phyloP scores from a whole-genome alignment of 2,888 invertebrate species.

The Diaprepes abbreviatus region DNA sequence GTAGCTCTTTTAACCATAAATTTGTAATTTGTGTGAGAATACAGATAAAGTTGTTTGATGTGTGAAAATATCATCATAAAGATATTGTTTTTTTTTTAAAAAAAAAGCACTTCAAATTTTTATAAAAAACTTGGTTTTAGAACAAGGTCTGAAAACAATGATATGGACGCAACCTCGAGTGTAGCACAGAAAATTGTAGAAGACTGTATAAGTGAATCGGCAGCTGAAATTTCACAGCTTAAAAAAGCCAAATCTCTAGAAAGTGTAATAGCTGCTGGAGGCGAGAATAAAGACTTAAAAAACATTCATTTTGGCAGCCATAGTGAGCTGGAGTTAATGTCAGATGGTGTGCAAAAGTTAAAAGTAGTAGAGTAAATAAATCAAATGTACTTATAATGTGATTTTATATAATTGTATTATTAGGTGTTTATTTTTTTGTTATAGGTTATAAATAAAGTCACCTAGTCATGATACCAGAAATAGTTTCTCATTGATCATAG shows the following conservation, averaged over 20 bases:
- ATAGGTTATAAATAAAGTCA: conserved; percentile 34
- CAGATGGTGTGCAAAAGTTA: conserved; percentile 74
- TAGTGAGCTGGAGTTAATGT: conserved; percentile 75
- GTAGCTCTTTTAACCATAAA: too few relatives aligned
- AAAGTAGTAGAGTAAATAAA: conserved; percentile 71
- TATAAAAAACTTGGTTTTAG: conserved; percentile 58
- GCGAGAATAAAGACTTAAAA: conserved; percentile 55
- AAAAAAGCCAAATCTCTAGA: conserved; percentile 76
- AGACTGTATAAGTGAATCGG: conserved; percentile 57
- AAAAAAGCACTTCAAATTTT: too few relatives aligned
- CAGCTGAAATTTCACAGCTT: conserved; percentile 63
- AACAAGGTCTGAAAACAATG: conserved; percentile 74
- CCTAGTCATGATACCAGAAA: conserved; percentile 2
- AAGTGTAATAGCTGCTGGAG: conserved; percentile 70
- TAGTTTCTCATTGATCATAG: too few relatives aligned
- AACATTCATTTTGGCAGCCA: conserved; percentile 51
- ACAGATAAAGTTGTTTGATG: too few relatives aligned
- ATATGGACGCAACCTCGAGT: conserved; percentile 54
- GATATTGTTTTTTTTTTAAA: too few relatives aligned
- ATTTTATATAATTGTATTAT: conserved; percentile 32
- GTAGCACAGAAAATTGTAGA: conserved; percentile 60
- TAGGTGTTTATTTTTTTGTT: conserved; percentile 31
- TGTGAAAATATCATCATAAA: too few relatives aligned
- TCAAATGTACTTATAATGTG: conserved; percentile 21
- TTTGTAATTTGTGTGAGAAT: too few relatives aligned